phyloP scores from a whole-genome alignment of 1,140 invertebrate genomes.

The Drosophila ananassae region DNA sequence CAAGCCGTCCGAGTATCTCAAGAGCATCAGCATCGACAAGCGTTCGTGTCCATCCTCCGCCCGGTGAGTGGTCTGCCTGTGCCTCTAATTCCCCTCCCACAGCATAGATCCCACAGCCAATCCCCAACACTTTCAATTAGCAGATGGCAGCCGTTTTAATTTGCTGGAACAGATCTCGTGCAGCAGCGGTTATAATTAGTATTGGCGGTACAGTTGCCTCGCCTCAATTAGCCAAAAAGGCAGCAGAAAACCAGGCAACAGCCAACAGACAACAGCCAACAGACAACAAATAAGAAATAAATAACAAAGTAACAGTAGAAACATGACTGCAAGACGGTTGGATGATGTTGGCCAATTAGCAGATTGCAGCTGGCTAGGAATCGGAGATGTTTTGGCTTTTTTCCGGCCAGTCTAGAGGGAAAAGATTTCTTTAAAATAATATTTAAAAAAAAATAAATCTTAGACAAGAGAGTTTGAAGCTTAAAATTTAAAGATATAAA shows the following conservation, averaged over 20 bases:
- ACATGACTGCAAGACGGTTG: slow-evolving; percentile 34
- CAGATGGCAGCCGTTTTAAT: slow-evolving; percentile 50
- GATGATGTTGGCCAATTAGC: slow-evolving; percentile 53
- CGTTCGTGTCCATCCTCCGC: slow-evolving; percentile 85
- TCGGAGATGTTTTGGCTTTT: slow-evolving; percentile 8
- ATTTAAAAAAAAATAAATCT: not conserved
- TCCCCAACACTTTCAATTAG: slow-evolving; percentile 29
- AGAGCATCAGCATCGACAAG: slow-evolving; percentile 89
- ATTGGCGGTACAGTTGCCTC: slow-evolving; percentile 68
- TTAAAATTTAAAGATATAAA: not conserved
- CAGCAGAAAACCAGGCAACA: not conserved
- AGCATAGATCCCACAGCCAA: not conserved
- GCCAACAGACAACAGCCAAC: not conserved
- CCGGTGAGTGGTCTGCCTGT: slow-evolving; percentile 69
- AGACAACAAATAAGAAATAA: not conserved
- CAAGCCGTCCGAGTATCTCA: slow-evolving; percentile 95
- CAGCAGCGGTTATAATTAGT: slow-evolving; percentile 64
- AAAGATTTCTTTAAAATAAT: not conserved
- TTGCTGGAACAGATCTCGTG: slow-evolving; percentile 64
- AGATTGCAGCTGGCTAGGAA: slow-evolving; percentile 21
- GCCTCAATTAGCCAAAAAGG: slow-evolving; percentile 65
- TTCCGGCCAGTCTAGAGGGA: not conserved
- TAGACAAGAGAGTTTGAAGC: not conserved
- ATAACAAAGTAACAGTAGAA: slow-evolving; percentile 18
- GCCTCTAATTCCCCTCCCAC: not conserved